Evolutionary conservation across 2,113 vertebrate species (phyloP).

Genomic region (Heterochromis multidens): DNA sequence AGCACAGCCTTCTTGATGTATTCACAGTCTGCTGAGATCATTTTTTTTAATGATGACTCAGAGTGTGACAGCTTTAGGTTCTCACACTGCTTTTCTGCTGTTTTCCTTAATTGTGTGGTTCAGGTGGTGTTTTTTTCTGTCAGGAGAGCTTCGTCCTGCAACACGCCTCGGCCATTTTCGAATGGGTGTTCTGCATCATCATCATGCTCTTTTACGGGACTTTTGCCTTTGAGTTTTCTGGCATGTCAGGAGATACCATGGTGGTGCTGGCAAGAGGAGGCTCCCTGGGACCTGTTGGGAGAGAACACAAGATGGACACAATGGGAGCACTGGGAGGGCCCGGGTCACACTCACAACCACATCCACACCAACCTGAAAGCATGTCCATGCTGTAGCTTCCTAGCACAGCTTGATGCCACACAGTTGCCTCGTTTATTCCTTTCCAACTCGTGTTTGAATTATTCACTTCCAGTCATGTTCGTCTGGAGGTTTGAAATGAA

Average conservation of each 20-base stretch:
- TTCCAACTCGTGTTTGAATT: slow-evolving; percentile 29
- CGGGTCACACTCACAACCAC: slow-evolving; percentile 30
- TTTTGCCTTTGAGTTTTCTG: slow-evolving; percentile 86
- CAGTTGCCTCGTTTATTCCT: slow-evolving; percentile 8
- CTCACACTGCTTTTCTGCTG: neutral
- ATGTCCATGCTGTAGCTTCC: slow-evolving; percentile 71
- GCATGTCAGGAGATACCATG: slow-evolving; percentile 83
- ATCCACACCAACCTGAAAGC: slow-evolving; percentile 62
- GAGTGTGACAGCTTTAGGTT: neutral
- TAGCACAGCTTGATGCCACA: neutral
- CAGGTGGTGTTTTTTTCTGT: slow-evolving; percentile 87
- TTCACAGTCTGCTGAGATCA: no score
- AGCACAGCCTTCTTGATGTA: no score
- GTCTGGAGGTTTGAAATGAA: slow-evolving; percentile 15
- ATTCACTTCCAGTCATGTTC: slow-evolving; percentile 23
- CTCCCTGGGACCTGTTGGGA: slow-evolving; percentile 42
- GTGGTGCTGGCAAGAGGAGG: slow-evolving; percentile 78
- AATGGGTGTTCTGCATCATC: slow-evolving; percentile 88
- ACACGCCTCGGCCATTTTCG: slow-evolving; percentile 84
- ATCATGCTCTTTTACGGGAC: slow-evolving; percentile 89
- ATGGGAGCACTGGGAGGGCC: slow-evolving; percentile 43
- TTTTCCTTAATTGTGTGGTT: slow-evolving; percentile 75
- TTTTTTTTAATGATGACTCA: no score
- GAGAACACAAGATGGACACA: slow-evolving; percentile 70
- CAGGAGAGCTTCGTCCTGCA: slow-evolving; percentile 88